Conservation (phyloP, 1,140 invertebrate genomes). For the Ostrea edulis region DNA sequence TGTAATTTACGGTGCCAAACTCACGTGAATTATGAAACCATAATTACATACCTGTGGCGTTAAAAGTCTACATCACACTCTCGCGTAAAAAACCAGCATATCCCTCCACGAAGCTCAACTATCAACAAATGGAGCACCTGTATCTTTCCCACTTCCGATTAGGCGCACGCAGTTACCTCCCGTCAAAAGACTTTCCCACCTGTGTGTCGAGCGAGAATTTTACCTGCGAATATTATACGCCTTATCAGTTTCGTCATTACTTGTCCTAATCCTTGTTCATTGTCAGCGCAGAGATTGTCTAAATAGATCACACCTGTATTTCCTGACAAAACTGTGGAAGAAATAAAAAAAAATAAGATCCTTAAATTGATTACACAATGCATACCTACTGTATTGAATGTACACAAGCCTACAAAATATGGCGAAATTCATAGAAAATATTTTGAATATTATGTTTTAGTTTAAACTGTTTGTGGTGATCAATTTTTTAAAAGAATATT, state of each 20-base stretch:
- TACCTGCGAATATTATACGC: not conserved
- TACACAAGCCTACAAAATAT: not conserved
- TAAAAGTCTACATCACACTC: constrained; percentile 29
- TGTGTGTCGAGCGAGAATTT: not conserved
- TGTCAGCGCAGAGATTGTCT: constrained; percentile 12
- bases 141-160: constrained; percentile 26
- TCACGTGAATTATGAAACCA: constrained; percentile 24
- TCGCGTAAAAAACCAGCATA: not conserved
- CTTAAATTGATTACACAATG: not conserved
- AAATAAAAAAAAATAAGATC: not conserved
- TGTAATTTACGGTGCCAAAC: not conserved
- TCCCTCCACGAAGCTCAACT: constrained; percentile 24
- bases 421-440: not conserved
- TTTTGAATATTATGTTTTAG: not conserved
- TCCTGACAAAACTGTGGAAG: not conserved
- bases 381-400: not conserved
- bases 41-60: constrained; percentile 34
- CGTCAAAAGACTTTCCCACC: constrained; percentile 25
- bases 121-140: constrained; percentile 29
- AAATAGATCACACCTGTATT: constrained; percentile 4
- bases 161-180: constrained; percentile 34
- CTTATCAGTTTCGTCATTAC: constrained; percentile 35
- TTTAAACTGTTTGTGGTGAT: too few relatives aligned
- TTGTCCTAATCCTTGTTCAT: constrained; percentile 31
- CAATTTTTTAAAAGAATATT: too few relatives aligned